phyloP scores from a whole-genome alignment of 2,113 vertebrate species.

The Capricornis sumatraensis region DNA sequence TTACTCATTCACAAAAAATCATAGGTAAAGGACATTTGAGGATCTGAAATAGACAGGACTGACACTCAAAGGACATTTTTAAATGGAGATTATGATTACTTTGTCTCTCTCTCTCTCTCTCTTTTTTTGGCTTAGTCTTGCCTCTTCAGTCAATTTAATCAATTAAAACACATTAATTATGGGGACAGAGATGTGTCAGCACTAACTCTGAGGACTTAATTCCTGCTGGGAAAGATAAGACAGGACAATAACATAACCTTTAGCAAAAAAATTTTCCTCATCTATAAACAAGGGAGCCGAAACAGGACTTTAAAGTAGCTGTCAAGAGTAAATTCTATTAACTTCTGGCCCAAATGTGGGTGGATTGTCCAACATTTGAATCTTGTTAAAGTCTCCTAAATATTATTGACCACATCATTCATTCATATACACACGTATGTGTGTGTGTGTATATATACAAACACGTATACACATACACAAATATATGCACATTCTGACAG shows the following conservation, averaged over 20 bases:
- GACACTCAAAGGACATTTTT: background rate
- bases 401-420: background rate
- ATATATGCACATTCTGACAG: background rate
- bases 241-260: background rate
- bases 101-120: background rate
- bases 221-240: background rate
- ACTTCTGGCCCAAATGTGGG: background rate
- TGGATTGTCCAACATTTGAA: background rate
- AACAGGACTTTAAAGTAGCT: background rate
- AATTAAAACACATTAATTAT: background rate
- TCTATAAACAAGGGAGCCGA: background rate
- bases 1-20: background rate
- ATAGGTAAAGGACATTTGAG: background rate
- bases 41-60: background rate
- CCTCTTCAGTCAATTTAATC: background rate
- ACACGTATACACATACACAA: background rate
- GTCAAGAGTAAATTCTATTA: background rate
- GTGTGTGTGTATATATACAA: background rate
- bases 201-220: background rate
- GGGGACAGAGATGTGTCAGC: background rate
- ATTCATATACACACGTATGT: background rate
- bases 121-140: background rate
- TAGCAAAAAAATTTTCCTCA: conserved; percentile 18
- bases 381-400: background rate
- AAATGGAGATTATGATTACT: background rate